A percentile compares a stretch with the other conserved stretches of the same genome.
Evolutionary conservation across 2,113 vertebrate species (phyloP).

Genomic region (Catagonus wagneri): DNA sequence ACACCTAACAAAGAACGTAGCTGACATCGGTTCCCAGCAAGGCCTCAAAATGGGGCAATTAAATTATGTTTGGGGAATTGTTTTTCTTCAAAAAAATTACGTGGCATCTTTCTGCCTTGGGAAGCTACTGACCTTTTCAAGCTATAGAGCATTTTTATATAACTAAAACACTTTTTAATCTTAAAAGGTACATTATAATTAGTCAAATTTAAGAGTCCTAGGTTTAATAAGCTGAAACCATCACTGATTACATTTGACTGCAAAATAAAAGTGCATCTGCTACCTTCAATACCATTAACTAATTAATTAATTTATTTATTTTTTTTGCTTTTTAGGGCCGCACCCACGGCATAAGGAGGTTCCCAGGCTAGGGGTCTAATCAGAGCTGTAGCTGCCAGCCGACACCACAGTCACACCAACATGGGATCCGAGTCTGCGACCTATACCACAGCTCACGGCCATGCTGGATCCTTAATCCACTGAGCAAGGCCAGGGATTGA

Average conservation of each 20-base stretch:
- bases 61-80: slow-evolving; percentile 46
- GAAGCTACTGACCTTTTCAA: slow-evolving; percentile 56
- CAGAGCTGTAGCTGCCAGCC: too few relatives aligned
- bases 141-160: slow-evolving; percentile 45
- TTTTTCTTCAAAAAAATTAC: slow-evolving; percentile 47
- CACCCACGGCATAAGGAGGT: too few relatives aligned
- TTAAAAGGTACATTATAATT: slow-evolving; percentile 48
- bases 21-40: slow-evolving; percentile 52
- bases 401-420: too few relatives aligned
- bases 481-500: too few relatives aligned
- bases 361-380: too few relatives aligned
- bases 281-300: not conserved
- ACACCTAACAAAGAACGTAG: slow-evolving; percentile 35
- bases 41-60: slow-evolving; percentile 47
- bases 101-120: not conserved
- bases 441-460: too few relatives aligned
- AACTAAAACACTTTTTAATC: not conserved
- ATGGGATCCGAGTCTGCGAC: too few relatives aligned
- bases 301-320: too few relatives aligned
- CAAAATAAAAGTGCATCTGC: slow-evolving; percentile 22
- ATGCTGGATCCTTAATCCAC: too few relatives aligned
- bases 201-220: slow-evolving; percentile 29
- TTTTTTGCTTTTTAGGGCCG: too few relatives aligned
- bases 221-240: not conserved
- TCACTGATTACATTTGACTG: not conserved